Evolutionary conservation across 2,113 vertebrate genomes (phyloP), one percentile per base, ranked within the genome.

Genomic region (Numenius arquata): DNA sequence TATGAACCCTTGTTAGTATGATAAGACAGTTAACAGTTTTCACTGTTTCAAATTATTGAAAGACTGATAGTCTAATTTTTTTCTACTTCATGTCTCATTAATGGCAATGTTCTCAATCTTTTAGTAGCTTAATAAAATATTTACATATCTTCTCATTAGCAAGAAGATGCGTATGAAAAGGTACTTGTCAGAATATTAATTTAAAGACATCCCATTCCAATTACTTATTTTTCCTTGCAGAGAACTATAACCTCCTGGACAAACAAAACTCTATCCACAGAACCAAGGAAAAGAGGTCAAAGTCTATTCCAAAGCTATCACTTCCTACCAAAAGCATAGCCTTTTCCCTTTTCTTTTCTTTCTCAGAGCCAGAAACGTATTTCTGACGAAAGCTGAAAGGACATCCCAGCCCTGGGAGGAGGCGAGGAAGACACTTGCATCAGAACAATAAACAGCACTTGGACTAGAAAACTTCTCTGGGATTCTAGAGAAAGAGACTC

Each of bases 61-160:
- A 75, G 77, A 81, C 56, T 47, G 47, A 87, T 32, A 45, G 77
- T 68, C 38, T 56, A 43, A 55, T 81, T 85, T 95, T 95, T 95
- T 91, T 66, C 36, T 89, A 27, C 34, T 87, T 93, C 70, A n/a
- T 26, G 48, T 94, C 81, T 96, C 84, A 93, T 82, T 88, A 87
- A 94, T 79, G 73, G 79, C 91, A 71, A 89, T 61, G 63, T 88
- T 80, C 88, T 93, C 92, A 86, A 68, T 45, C 75, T 70, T 86
- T 85, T 43, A 81, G 68, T 34, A 47, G 79, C 75, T 91, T 90
- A 80, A 93, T 92, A 61, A 97, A 93, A 95, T 94, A 96, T 94
- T 96, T 88, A 95, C n/a, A 5, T 62, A 77, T 75, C 75, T 90
- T 96, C 88, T 86, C 52, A 48, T 94, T 83, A 96, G 63, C 43